Evolutionary conservation across 2,888 invertebrate species (phyloP), one percentile per base, ranked within the genome.

Genomic region (Idaea straminata): DNA sequence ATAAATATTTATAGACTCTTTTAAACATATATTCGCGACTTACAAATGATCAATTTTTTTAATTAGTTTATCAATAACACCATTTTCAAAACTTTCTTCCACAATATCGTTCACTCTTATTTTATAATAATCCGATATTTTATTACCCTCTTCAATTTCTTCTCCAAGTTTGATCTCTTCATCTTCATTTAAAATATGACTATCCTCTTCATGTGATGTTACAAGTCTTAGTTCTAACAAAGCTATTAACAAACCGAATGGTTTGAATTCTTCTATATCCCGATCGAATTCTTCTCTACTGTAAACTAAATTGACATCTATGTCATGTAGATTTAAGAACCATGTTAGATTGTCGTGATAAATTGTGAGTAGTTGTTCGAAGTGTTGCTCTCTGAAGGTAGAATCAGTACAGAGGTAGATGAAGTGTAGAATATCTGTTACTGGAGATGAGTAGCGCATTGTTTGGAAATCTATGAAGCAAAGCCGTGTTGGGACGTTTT

Each of bases 381-480:
- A 80, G 70, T 88, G 69, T 68, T 83, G 70, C 66, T 76, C 77
- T 84, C 91, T 83, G 69, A 89, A 91, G 67, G 76, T 69, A 1
- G 88, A 83, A 36, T 87, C 85, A 0, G 91, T 91, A 64, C 87
- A 83, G 2, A 89, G 73, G 64, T 83, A 90, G 57, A 89, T 62
- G 57, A 91, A 91, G 66, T 87, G 83, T 15, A 88, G 71, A 0
- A 91, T 78, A 62, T 91, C 91, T 0, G 84, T 88, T 0, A 82
- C 77, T n/a, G 91, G 91, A 68, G 78, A 86, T 0, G 88, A 81
- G 64, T 85, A 89, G 2, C 91, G 80, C 81, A 88, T 84, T 5
- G 86, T 83, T 85, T 92, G 91, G 63, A 85, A 91, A 68, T 91
- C 91, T 62, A 91, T 74, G 65, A 91, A 87, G 62, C 89, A 88